These are phyloP conservation scores for Gisinianus flammeolus DNA, from an alignment of 2,888 invertebrate genomes.

Conservation along the genomic window DNA sequence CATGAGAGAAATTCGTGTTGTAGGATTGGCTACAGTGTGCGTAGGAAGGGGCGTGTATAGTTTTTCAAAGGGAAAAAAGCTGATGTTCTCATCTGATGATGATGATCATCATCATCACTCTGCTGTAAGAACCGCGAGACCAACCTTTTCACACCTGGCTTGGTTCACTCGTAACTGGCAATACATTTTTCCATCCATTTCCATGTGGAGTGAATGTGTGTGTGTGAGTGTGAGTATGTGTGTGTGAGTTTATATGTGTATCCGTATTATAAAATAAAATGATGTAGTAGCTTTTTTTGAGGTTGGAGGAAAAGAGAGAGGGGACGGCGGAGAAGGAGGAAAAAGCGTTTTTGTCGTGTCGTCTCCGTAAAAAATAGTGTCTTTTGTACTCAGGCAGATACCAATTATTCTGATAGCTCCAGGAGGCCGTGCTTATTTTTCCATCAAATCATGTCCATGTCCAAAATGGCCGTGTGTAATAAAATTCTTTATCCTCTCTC, in stretches of 20 bases:
- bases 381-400: constrained; percentile 51
- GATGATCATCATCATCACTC: constrained; percentile 15
- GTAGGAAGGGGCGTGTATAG: constrained; percentile 49
- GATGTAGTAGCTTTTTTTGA: not conserved
- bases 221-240: not conserved
- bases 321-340: constrained; percentile 34
- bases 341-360: constrained; percentile 47
- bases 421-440: constrained; percentile 58
- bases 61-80: constrained; percentile 1
- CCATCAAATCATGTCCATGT: constrained; percentile 58
- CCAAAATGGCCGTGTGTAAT: constrained; percentile 57
- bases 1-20: constrained; percentile 24
- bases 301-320: constrained; percentile 11
- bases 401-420: constrained; percentile 59
- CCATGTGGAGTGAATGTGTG: not conserved
- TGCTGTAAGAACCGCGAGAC: constrained; percentile 44
- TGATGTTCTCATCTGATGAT: constrained; percentile 12
- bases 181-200: not conserved
- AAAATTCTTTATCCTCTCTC: constrained; percentile 35
- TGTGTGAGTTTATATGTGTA: no score
- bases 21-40: constrained; percentile 42
- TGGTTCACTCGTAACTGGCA: constrained; percentile 37
- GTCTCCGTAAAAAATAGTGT: constrained; percentile 50
- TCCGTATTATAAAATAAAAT: not conserved
- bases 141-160: constrained; percentile 51